Conservation (phyloP, 2,113 vertebrate species). For the Neolamprologus hecqui region DNA sequence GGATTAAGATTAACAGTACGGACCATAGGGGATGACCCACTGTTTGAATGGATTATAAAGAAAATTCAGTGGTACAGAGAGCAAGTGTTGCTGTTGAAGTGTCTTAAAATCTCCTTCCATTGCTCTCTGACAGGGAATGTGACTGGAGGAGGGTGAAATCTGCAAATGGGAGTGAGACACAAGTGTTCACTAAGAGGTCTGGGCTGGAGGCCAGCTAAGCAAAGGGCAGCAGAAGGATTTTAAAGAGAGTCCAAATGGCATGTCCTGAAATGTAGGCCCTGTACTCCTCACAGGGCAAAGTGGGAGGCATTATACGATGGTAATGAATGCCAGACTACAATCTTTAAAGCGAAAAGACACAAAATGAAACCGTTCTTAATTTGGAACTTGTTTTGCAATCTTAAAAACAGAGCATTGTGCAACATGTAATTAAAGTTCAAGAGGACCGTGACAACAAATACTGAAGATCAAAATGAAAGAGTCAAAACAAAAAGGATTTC, state of each 20-base stretch:
- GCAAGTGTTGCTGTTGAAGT: not conserved
- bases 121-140: not conserved
- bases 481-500: not conserved
- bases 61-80: not conserved
- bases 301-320: not conserved
- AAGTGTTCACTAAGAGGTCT: conserved; percentile 28
- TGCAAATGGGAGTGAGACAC: not conserved
- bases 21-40: not conserved
- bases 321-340: not conserved
- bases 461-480: not conserved
- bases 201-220: conserved; percentile 26
- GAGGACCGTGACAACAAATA: not conserved
- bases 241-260: conserved; percentile 10
- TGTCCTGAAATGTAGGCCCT: conserved; percentile 10
- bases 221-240: conserved; percentile 31
- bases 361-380: not conserved
- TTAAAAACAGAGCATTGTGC: not conserved
- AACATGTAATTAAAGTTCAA: not conserved
- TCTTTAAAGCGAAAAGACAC: not conserved
- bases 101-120: not conserved
- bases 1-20: not conserved
- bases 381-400: not conserved
- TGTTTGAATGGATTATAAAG: not conserved
- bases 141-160: conserved; percentile 8
- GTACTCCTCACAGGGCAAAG: not conserved